Evolutionary conservation across 1,140 invertebrate species (phyloP).

Genomic region (Colletes gigas): DNA sequence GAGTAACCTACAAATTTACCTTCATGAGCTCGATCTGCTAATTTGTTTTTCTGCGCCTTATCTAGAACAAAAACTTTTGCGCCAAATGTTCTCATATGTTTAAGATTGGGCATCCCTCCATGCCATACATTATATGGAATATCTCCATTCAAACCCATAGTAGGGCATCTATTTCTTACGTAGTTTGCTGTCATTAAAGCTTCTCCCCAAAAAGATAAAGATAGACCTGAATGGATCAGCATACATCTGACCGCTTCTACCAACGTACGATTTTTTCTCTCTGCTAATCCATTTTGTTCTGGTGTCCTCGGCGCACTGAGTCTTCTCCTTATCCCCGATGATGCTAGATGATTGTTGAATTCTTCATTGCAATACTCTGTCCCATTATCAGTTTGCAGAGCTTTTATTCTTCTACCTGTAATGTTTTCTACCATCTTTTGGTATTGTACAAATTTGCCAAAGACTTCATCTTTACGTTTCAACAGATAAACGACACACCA

Average conservation of each 20-base stretch:
- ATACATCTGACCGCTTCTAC: not conserved
- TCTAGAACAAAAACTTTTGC: not conserved
- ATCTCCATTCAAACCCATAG: not conserved
- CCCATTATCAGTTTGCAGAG: conserved; percentile 2
- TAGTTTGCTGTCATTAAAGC: not conserved
- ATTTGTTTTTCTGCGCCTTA: not conserved
- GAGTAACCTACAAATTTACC: not conserved
- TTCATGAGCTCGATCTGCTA: not conserved
- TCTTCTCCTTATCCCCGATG: not conserved
- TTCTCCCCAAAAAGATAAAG: conserved; percentile 1
- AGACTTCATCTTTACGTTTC: not conserved
- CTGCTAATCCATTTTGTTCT: conserved; percentile 11
- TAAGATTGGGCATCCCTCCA: not conserved
- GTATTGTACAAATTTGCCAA: not conserved
- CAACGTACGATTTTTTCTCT: conserved; percentile 3
- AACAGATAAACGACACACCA: not conserved
- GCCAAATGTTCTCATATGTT: not conserved
- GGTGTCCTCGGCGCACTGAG: not conserved
- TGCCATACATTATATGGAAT: not conserved
- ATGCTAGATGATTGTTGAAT: not conserved
- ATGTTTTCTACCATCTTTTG: not conserved
- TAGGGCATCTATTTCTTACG: not conserved
- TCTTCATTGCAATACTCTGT: not conserved
- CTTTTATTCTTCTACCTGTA: not conserved
- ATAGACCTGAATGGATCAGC: not conserved